phyloP scores from a whole-genome alignment of 2,113 vertebrate species.

The Phrynocephalus versicolor region DNA sequence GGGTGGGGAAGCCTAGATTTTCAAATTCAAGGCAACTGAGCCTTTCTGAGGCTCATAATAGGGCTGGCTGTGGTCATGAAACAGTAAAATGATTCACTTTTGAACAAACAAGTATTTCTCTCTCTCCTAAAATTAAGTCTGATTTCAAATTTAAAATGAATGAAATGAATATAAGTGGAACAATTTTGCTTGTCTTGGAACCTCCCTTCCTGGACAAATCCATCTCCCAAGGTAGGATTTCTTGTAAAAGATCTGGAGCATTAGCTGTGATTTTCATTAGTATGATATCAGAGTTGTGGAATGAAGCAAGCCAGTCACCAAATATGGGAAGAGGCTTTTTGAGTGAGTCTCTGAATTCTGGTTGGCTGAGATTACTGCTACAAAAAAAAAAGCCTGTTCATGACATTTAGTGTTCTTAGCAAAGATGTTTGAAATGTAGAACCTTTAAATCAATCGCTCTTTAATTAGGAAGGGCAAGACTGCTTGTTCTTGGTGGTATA shows the following conservation, averaged over 20 bases:
- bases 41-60: too few relatives aligned
- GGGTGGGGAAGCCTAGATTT: too few relatives aligned
- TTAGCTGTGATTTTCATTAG: conserved; percentile 23
- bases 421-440: conserved; percentile 43
- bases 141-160: not conserved
- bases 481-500: not conserved
- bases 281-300: conserved; percentile 64
- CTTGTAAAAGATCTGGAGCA: conserved; percentile 35
- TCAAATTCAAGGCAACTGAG: too few relatives aligned
- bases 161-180: conserved; percentile 24
- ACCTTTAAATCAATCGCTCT: conserved; percentile 33
- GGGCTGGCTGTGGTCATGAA: not conserved
- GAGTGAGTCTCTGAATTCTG: conserved; percentile 46
- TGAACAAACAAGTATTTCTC: not conserved
- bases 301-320: conserved; percentile 68
- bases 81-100: not conserved
- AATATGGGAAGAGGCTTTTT: conserved; percentile 68
- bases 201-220: conserved; percentile 33
- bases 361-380: conserved; percentile 32
- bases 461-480: not conserved
- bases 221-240: conserved; percentile 37
- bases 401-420: conserved; percentile 30
- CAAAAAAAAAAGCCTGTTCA: conserved; percentile 53
- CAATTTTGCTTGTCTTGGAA: not conserved
- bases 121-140: not conserved